These are phyloP conservation scores for Chromobotia macracanthus DNA, from an alignment of 2,797 vertebrate species.

Conservation along the genomic window DNA sequence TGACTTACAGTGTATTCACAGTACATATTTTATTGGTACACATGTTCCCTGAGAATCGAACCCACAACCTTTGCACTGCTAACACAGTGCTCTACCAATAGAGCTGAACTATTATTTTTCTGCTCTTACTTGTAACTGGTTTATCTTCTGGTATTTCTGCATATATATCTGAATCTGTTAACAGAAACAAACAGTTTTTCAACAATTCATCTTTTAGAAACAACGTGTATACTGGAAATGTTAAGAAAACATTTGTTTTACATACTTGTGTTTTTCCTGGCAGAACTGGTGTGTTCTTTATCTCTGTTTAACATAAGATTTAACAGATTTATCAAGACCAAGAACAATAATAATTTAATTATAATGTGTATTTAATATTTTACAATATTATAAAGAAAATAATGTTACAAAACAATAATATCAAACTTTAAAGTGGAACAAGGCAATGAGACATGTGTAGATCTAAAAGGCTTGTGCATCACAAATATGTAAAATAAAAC, in stretches of 20 bases:
- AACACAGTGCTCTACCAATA: too few relatives aligned
- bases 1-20: too few relatives aligned
- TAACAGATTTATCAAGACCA: neutral
- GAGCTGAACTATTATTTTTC: neutral
- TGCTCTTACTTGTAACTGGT: constrained; percentile 62
- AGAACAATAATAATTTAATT: too few relatives aligned
- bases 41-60: too few relatives aligned
- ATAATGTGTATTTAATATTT: too few relatives aligned
- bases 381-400: neutral
- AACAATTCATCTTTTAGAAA: neutral
- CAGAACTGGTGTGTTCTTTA: constrained; percentile 1
- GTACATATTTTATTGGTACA: too few relatives aligned
- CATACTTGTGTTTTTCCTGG: constrained; percentile 45
- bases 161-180: constrained; percentile 88
- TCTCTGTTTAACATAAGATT: constrained; percentile 12
- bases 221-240: neutral
- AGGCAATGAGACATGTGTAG: neutral
- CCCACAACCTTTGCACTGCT: too few relatives aligned
- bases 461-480: neutral
- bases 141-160: constrained; percentile 83
- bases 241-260: neutral
- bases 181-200: constrained; percentile 36
- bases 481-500: neutral
- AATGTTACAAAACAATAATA: neutral
- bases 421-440: too few relatives aligned